phyloP scores from a whole-genome alignment of 2,888 invertebrate species.

The Drosophila paracracens region DNA sequence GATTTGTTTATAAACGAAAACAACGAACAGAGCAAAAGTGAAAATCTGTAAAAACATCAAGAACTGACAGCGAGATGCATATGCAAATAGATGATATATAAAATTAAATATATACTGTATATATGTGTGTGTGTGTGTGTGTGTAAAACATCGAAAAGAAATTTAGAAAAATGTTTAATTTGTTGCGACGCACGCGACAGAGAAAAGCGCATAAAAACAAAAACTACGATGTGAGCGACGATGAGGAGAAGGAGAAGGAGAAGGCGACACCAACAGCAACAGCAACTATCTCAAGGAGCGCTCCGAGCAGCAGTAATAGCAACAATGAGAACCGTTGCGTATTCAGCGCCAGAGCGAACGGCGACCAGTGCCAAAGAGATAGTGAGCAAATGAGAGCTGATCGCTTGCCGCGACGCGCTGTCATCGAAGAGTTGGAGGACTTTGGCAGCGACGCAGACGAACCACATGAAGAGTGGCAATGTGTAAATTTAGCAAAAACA shows the following conservation, averaged over 20 bases:
- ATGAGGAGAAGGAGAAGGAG: conserved; percentile 43
- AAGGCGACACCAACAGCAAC: conserved; percentile 9
- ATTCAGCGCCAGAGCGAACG: conserved; percentile 51
- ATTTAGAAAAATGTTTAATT: conserved; percentile 75
- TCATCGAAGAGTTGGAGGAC: conserved; percentile 79
- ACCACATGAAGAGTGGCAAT: conserved; percentile 36
- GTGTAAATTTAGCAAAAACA: conserved; percentile 81
- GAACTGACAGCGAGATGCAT: conserved; percentile 27
- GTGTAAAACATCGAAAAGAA: conserved; percentile 11
- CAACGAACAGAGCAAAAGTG: conserved; percentile 36
- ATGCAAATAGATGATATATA: conserved; percentile 41
- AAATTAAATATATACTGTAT: conserved; percentile 20
- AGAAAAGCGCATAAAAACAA: conserved; percentile 67
- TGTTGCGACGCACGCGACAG: conserved; percentile 78
- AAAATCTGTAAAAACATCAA: conserved; percentile 19
- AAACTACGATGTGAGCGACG: conserved; percentile 49
- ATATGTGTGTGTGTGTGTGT: conserved; percentile 1
- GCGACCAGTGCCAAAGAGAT: conserved; percentile 21
- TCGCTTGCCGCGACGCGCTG: conserved; percentile 55
- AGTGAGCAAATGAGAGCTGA: conserved; percentile 20
- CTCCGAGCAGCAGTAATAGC: conserved; percentile 32
- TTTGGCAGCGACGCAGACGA: conserved; percentile 63
- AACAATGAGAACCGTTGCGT: conserved; percentile 45
- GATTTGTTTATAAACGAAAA: conserved; percentile 71
- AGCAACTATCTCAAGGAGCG: conserved; percentile 30